These are phyloP conservation scores for Megaceryle torquata DNA, from an alignment of 2,113 vertebrate genomes.

Conservation along the genomic window DNA sequence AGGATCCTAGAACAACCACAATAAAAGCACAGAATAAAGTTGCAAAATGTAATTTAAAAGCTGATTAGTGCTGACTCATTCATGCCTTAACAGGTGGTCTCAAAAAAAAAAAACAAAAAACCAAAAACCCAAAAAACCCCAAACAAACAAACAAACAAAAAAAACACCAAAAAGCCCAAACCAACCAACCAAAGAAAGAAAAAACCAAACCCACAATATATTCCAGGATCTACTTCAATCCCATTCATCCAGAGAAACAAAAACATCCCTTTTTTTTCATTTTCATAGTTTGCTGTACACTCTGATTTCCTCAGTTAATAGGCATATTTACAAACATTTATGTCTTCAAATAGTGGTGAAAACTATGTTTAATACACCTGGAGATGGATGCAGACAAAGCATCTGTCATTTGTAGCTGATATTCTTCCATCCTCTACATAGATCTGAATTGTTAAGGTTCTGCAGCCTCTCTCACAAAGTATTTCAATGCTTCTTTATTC, in stretches of 20 bases:
- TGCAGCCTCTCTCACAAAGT: neutral
- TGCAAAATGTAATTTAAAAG: neutral
- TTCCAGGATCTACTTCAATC: neutral
- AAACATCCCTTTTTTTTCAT: neutral
- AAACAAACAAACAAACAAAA: too few relatives aligned
- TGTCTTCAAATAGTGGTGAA: neutral
- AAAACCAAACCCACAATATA: neutral
- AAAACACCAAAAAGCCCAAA: too few relatives aligned
- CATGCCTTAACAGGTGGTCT: neutral
- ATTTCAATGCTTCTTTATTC: neutral
- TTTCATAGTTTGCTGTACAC: neutral
- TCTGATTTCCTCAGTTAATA: neutral
- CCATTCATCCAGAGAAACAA: neutral
- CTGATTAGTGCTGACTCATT: neutral
- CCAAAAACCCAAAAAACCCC: too few relatives aligned
- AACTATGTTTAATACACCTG: neutral
- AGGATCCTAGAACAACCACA: constrained; percentile 81
- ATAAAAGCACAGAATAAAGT: neutral
- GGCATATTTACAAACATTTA: neutral
- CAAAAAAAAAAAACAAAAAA: neutral
- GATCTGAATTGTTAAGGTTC: neutral
- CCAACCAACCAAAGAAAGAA: neutral
- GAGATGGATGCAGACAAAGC: neutral
- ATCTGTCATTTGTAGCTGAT: neutral
- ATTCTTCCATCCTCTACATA: neutral